Base-by-base conservation (phyloP, 2,888 invertebrate species). In the Caenorhabditis sinica region DNA sequence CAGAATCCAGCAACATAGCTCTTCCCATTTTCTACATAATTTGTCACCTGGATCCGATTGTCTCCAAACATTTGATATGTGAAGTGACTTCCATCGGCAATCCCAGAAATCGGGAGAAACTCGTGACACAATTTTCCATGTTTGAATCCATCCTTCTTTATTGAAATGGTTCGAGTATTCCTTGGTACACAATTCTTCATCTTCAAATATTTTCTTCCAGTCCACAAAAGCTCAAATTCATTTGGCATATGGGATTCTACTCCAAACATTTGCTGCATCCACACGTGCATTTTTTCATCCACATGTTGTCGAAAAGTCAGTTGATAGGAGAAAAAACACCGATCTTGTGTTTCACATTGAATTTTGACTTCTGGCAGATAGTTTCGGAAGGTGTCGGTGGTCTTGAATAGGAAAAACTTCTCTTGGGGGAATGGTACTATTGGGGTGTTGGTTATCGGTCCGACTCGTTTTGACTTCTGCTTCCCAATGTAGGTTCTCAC, bases 141-240 rank as follows among this genome's bases (percentile, higher is more conserved):
- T 36, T 20, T 36, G 60, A 60, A 60, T 33, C 60, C 60, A n/a
- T 36, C 11, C 36, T 20, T 60, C 20, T 36, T 60, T 6, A 60
- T 60, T 9, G 36, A 60, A 20, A 60, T n/a, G 1, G 20, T n/a
- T 3, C 30, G 30, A 30, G 58, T 30, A 30, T 58, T 30, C 30
- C 4, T 17, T 2, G 58, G 58, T 11, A 40, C 40, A 33, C 33
- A 28, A 56, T 23, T 23, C 2, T 17, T 20, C 51, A 11, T 25
- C 5, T 56, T 23, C 51, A 20, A 51, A 6, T 51, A 3, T 51
- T 20, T 15, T 51, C 9, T 8, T 4, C 8, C 8, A 2, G 1
- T 2, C 51, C 11, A 20, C n/a, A n/a, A 1, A n/a, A n/a, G n/a
- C 51, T 20, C 20, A 20, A 8, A 45, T 15, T 45, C 45, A 8